Conservation (phyloP, 2,888 invertebrate genomes). For the Leptopilina myrica region DNA sequence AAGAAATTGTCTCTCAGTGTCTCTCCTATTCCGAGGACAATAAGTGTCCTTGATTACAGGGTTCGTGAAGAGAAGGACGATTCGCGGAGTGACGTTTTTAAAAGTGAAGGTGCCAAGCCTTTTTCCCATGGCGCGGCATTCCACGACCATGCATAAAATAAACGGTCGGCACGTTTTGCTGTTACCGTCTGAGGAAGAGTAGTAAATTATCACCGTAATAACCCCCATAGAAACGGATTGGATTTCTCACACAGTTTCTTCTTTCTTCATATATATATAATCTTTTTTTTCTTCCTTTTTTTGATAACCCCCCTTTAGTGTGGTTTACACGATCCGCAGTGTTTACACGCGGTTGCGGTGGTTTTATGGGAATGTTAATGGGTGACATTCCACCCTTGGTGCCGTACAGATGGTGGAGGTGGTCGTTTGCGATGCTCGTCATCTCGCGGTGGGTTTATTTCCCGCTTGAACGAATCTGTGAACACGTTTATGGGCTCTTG, state of each 20-base stretch:
- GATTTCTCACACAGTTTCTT: constrained; percentile 71
- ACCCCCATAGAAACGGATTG: constrained; percentile 71
- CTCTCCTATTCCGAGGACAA: background rate
- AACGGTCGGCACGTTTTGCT: constrained; percentile 61
- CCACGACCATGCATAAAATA: constrained; percentile 60
- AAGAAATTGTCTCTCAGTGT: background rate
- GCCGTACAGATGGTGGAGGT: constrained; percentile 32
- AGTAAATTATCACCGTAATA: constrained; percentile 74
- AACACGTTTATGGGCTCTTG: constrained; percentile 47
- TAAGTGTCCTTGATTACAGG: constrained; percentile 26
- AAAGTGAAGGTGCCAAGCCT: constrained; percentile 54
- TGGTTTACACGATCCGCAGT: constrained; percentile 67
- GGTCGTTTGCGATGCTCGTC: constrained; percentile 55
- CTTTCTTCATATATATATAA: constrained; percentile 43
- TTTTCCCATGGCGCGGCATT: constrained; percentile 66
- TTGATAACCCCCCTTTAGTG: constrained; percentile 45
- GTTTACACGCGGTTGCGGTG: constrained; percentile 69
- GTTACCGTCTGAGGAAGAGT: constrained; percentile 63
- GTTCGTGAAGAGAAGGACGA: constrained; percentile 26
- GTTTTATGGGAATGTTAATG: constrained; percentile 74
- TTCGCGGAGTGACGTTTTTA: constrained; percentile 27
- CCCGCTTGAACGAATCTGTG: constrained; percentile 47
- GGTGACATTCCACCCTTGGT: constrained; percentile 71
- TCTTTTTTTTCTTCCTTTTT: background rate
- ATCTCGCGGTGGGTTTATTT: constrained; percentile 62